Evolutionary conservation across 2,888 invertebrate species (phyloP).

Genomic region (Conchocele bisecta): DNA sequence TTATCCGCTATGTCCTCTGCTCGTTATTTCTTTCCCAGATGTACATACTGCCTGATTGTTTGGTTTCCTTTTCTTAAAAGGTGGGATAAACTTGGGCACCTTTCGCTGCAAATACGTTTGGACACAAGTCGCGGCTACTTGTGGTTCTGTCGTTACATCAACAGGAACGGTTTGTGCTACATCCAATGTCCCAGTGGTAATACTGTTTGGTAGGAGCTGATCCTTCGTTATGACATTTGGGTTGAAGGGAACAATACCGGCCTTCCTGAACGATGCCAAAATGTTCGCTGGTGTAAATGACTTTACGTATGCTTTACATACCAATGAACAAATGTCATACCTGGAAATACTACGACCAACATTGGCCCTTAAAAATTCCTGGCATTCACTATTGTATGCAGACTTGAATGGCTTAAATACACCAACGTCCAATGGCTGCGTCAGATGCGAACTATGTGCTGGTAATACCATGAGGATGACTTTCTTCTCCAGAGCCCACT

Average conservation of each 20-base stretch:
- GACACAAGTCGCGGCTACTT: too few species aligned
- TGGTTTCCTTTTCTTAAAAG: too few species aligned
- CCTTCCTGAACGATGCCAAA: conserved; percentile 19
- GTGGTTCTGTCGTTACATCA: too few species aligned
- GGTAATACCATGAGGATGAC: not conserved
- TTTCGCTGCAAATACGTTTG: too few species aligned
- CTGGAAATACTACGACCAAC: conserved; percentile 9
- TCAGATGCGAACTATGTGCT: not conserved
- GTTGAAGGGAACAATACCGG: conserved; percentile 35
- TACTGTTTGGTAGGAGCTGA: not conserved
- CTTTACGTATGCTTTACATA: conserved; percentile 12
- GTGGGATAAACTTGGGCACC: too few species aligned
- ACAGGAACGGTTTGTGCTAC: too few species aligned
- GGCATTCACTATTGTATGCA: not conserved
- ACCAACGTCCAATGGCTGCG: conserved; percentile 4
- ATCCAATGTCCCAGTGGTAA: too few species aligned
- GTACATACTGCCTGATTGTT: too few species aligned
- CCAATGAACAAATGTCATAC: conserved; percentile 12
- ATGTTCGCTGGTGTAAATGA: conserved; percentile 29
- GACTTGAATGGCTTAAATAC: conserved; percentile 1
- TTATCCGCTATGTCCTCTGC: too few species aligned
- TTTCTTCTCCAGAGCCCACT: not conserved
- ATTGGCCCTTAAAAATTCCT: not conserved
- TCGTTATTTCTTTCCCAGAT: too few species aligned
- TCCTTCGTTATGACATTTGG: conserved; percentile 3